Conservation (phyloP, 1,140 invertebrate genomes). For the Listronotus oregonensis region DNA sequence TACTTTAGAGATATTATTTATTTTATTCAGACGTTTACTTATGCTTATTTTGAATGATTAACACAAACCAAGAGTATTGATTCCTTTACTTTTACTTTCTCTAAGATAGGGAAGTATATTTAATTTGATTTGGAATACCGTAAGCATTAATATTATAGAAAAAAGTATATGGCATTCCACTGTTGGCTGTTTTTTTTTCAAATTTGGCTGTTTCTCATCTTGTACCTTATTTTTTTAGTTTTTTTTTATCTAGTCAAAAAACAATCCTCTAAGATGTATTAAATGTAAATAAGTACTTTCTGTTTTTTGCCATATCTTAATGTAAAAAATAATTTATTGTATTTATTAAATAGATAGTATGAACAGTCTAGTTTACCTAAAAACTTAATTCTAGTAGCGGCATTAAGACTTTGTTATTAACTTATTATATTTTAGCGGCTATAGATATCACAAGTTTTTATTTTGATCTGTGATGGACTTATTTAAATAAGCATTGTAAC, state of each 20-base stretch:
- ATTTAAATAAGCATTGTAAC: slow-evolving; percentile 8
- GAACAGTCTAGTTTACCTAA: background rate
- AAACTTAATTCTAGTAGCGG: slow-evolving; percentile 3
- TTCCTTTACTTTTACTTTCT: too few relatives aligned
- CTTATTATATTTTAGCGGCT: slow-evolving; percentile 9
- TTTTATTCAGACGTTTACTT: too few relatives aligned
- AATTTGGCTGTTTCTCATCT: slow-evolving; percentile 26
- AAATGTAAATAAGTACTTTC: slow-evolving; percentile 25
- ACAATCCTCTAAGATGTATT: slow-evolving; percentile 11
- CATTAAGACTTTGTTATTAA: slow-evolving; percentile 21
- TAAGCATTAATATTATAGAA: too few relatives aligned
- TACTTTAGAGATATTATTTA: too few relatives aligned
- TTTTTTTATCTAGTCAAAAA: slow-evolving; percentile 13
- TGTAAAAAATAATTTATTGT: slow-evolving; percentile 31
- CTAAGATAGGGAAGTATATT: too few relatives aligned
- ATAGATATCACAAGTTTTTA: slow-evolving; percentile 25
- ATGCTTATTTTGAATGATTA: too few relatives aligned
- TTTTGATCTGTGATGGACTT: slow-evolving; percentile 44
- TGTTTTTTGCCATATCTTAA: slow-evolving; percentile 23
- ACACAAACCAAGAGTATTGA: too few relatives aligned
- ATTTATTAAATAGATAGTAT: slow-evolving; percentile 22
- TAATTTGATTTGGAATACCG: slow-evolving; percentile 26
- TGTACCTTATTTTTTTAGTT: slow-evolving; percentile 23
- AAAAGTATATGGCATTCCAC: too few relatives aligned
- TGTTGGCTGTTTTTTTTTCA: slow-evolving; percentile 30